phyloP scores from a whole-genome alignment of 2,888 invertebrate species.

The Eupithecia insigniata region DNA sequence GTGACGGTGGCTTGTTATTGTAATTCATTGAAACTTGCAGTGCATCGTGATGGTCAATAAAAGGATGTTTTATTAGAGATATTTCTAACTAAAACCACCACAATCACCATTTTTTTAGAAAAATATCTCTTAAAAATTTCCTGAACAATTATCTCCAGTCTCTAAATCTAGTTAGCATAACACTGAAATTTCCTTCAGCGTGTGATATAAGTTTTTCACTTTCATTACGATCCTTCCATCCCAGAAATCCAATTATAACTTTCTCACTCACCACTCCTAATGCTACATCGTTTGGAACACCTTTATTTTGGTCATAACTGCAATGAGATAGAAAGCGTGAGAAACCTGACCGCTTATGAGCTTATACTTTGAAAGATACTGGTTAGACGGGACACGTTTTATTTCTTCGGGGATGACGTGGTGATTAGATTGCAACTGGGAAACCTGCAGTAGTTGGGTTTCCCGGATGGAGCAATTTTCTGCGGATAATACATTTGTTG shows the following conservation, averaged over 20 bases:
- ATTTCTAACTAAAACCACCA: too few species aligned
- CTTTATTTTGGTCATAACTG: conserved; percentile 36
- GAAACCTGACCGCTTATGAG: conserved; percentile 30
- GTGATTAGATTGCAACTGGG: conserved; percentile 22
- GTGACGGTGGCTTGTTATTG: too few species aligned
- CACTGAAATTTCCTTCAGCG: neutral
- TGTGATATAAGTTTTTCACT: conserved; percentile 20
- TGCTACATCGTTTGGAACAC: conserved; percentile 24
- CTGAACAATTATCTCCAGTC: neutral
- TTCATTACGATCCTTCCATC: conserved; percentile 25
- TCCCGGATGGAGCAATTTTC: conserved; percentile 45
- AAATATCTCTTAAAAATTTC: too few species aligned
- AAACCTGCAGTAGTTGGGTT: conserved; percentile 23
- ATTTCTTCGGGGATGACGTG: conserved; percentile 28
- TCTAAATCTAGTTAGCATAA: neutral
- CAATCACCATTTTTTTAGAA: too few species aligned
- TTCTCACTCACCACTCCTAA: conserved; percentile 31
- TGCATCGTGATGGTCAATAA: too few species aligned
- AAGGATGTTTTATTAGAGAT: too few species aligned
- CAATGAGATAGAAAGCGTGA: conserved; percentile 37
- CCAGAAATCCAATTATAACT: conserved; percentile 33
- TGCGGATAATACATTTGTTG: neutral
- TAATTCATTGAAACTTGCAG: neutral
- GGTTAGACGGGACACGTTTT: conserved; percentile 32
- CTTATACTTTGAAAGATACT: conserved; percentile 15